Conservation (phyloP, 2,888 invertebrate species). For the Sthenelais limicola region DNA sequence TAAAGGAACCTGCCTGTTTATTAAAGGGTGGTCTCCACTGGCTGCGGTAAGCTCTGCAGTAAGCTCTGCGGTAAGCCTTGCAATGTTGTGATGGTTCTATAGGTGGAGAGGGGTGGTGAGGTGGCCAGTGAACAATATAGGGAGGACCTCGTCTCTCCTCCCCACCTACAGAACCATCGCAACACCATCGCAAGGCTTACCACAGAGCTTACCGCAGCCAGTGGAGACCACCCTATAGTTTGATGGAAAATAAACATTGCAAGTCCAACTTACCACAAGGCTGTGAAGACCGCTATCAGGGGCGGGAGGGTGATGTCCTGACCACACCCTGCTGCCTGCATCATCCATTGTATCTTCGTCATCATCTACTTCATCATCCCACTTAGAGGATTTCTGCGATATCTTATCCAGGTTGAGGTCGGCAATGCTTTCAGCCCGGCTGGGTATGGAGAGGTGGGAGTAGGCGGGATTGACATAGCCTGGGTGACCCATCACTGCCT, state of each 20-base stretch:
- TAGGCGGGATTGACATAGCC: slow-evolving; percentile 65
- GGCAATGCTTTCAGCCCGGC: slow-evolving; percentile 43
- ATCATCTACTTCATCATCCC: slow-evolving; percentile 58
- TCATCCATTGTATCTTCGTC: slow-evolving; percentile 45
- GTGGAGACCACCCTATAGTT: no score
- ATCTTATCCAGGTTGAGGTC: slow-evolving; percentile 53
- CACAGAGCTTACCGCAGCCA: no score
- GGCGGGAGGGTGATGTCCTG: slow-evolving; percentile 3
- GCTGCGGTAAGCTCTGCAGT: no score
- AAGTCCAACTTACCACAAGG: slow-evolving; percentile 44
- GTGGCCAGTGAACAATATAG: no score
- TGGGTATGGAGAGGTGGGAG: slow-evolving; percentile 47
- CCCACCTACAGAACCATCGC: no score
- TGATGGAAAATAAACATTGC: not conserved
- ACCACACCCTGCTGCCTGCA: not conserved
- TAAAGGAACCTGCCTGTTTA: no score
- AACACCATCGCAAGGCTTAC: no score
- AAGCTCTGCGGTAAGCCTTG: no score
- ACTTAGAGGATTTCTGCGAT: slow-evolving; percentile 51
- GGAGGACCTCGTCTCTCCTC: no score
- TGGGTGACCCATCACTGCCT: slow-evolving; percentile 30
- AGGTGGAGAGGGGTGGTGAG: no score
- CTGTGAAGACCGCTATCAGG: slow-evolving; percentile 64
- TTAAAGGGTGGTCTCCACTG: no score
- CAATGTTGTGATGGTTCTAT: no score